Base-by-base conservation (phyloP, 2,888 invertebrate species). In the Taphrorychus bicolor region DNA sequence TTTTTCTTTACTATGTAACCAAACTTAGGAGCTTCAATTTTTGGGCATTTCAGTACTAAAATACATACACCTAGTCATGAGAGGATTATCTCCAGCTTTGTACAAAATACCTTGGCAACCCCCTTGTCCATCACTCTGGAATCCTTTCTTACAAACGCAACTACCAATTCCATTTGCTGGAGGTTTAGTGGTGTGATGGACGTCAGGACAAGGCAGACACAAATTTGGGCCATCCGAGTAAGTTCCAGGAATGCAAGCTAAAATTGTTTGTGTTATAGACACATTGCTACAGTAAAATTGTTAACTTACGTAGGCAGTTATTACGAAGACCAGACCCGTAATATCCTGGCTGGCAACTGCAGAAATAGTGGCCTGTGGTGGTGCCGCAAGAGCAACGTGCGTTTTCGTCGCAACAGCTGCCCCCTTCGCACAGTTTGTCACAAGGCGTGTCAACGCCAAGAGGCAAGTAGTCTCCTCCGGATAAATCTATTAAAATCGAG, bases 301-400 rank as follows among this genome's bases (percentile, higher is more conserved):
- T n/a, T n/a, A n/a, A 32, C 45, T 83, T 82, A 89, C 90, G 84
- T 72, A 84, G 82, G 74, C 90, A 90, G 17, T 85, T 84, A 53
- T 85, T 84, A 70, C 78, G 80, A 1, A 88, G 79, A 1, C 90
- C 90, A 14, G 86, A 85, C 24, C 90, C 90, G 74, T 87, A 89
- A 75, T 85, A 88, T 9, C 91, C 91, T 2, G 84, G 80, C 42
- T 85, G 83, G 73, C 91, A 91, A 18, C 88, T 79, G 73, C 91
- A 91, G n/a, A 87, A 85, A 74, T 89, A 90, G 74, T 88, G 88
- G 0, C 90, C 91, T 0, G 88, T 88, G 16, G 87, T 85, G 3
- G 87, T 88, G 0, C 89, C 89, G 76, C 91, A 91, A 9, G 86
- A 84, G 76, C 90, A 91, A 11, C 83, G 80, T 1, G 90, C 89